Base-by-base conservation (phyloP, 2,888 invertebrate species). In the Parnassius orleans region DNA sequence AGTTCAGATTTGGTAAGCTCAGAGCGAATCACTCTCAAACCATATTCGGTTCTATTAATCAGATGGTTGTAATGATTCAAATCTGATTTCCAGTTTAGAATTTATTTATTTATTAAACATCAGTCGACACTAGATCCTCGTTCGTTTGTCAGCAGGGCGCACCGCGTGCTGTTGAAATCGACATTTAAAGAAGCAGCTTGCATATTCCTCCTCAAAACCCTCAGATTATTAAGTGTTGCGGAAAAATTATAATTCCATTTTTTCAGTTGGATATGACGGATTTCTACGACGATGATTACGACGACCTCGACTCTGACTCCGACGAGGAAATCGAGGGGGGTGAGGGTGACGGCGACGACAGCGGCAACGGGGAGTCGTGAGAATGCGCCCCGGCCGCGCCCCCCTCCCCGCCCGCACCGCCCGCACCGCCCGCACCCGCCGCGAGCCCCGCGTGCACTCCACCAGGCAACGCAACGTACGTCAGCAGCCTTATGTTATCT, bases 201-300 rank as follows among this genome's bases (percentile, higher is more conserved):
- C 7, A 24, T 24, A 33, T 33, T 33, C 33, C 1, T 7, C 33
- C 33, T 33, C 5, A 33, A 33, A 7, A 5, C 3, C 5, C 24
- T 3, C 24, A 24, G 24, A 24, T 24, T 24, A 24, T 24, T 24
- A 24, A 24, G 5, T 24, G 3, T 24, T 24, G 24, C 24, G 24
- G 5, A 7, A 33, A 33, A 5, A 5, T 24, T 7, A 33, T 24
- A 24, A 24, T 24, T 24, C 7, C 24, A 24, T 52, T 41, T 52
- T 79, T 78, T 10, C 93, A 94, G 86, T 89, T 96, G 72, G 98
- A 98, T 84, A 96, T 98, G 95, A 97, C 97, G 71, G 99, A 98
- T 86, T 98, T 98, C 89, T 98, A 98, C 92, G 98, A 98, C 79
- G 98, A 98, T 83, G 98, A 98, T 81, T 98, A 98, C 83, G 98